Conservation (phyloP, 1,140 invertebrate species). For the Rhagoletis zephyria region DNA sequence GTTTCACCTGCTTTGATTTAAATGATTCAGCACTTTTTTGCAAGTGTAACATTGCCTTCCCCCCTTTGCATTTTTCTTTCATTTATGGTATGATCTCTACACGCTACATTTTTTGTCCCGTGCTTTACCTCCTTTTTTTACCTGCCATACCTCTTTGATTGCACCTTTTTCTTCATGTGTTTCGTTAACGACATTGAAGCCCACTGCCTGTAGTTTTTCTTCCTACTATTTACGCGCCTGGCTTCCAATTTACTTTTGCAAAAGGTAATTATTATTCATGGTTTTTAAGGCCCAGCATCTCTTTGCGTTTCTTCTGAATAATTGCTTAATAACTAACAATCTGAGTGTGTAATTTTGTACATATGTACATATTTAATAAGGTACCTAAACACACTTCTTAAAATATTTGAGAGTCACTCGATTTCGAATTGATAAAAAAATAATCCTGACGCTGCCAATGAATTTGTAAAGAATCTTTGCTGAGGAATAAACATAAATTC, state of each 20-base stretch:
- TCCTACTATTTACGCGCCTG: background rate
- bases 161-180: background rate
- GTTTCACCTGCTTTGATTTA: background rate
- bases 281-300: background rate
- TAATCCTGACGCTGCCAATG: too few relatives aligned
- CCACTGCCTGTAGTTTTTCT: background rate
- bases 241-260: too few relatives aligned
- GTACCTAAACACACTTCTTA: background rate
- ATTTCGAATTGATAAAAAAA: too few relatives aligned
- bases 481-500: too few relatives aligned
- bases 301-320: background rate
- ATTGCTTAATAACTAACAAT: background rate
- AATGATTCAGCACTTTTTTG: background rate
- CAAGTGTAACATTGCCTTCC: background rate
- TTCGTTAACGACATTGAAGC: constrained; percentile 2
- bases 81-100: background rate
- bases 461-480: too few relatives aligned
- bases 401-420: too few relatives aligned
- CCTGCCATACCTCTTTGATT: background rate
- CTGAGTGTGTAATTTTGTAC: background rate
- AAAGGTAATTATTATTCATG: background rate
- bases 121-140: background rate
- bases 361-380: background rate
- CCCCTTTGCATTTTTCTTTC: background rate
- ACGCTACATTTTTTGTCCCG: background rate